Base-by-base conservation (phyloP, 1,140 invertebrate genomes). In the Battus philenor region DNA sequence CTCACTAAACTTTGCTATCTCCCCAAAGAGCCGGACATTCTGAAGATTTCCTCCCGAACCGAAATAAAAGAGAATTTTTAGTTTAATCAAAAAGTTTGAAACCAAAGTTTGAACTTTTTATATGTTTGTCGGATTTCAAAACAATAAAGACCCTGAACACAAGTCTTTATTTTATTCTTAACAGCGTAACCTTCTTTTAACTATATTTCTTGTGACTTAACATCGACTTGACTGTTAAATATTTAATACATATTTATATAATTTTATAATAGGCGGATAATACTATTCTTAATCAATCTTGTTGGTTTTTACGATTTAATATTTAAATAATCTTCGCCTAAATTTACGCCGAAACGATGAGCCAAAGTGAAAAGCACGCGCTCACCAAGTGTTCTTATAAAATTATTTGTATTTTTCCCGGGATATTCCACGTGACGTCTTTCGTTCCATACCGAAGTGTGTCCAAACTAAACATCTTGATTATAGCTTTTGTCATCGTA, bases 381-480 rank as follows among this genome's bases (percentile, higher is more conserved):
- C 5, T 12, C 7, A 17, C 8, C 38, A 26, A 24, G 38, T 41
- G 38, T n/a, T 27, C 22, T 27, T 4, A 41, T 8, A 26, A 7
- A 9, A 17, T 5, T 41, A 24, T 41, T 41, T 41, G 10, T 41
- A 24, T 41, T 41, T 41, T 41, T 41, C 38, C 27, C 38, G 38
- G 38, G 38, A 41, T 41, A 41, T 41, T 41, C 38, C 38, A 41
- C 1, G 24, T 41, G 38, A 41, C 38, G 38, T 41, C 38, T 27
- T 27, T 29, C 38, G 2, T 7, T 27, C 24, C 24, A 15, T 15
- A 15, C 8, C 36, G 13, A 41, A 16, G 9, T 17, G 38, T 29
- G 24, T 41, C 38, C 38, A 41, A 41, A 5, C 13, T 26, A 41
- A 41, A 41, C 38, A 41, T 29, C 24, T 41, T 13, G 38, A 16